Evolutionary conservation across 2,888 invertebrate genomes (phyloP).

Genomic region (Pantelozetes paolii): DNA sequence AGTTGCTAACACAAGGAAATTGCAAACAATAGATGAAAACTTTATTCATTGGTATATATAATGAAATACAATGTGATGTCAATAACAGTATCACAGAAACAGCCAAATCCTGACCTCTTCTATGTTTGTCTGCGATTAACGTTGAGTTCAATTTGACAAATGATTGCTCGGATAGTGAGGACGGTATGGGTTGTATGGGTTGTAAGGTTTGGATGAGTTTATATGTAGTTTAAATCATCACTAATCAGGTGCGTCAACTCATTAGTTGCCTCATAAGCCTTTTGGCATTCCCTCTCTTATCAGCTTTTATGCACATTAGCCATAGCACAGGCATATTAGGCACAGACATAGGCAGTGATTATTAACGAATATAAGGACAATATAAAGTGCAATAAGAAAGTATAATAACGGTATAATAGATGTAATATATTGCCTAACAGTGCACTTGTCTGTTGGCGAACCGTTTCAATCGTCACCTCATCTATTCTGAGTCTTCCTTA

Average conservation of each 20-base stretch:
- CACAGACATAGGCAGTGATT: constrained; percentile 14
- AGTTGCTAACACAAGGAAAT: constrained; percentile 31
- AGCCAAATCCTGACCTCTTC: constrained; percentile 7
- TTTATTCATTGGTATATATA: constrained; percentile 20
- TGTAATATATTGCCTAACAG: constrained; percentile 31
- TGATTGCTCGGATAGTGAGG: constrained; percentile 6
- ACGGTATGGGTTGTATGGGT: constrained; percentile 8
- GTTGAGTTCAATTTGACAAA: constrained; percentile 26
- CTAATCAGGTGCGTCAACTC: constrained; percentile 38
- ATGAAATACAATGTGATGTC: constrained; percentile 26
- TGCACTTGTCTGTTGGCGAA: constrained; percentile 14
- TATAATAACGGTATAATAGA: constrained; percentile 36
- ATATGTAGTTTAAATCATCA: constrained; percentile 12
- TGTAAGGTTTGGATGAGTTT: not conserved
- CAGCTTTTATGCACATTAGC: constrained; percentile 36
- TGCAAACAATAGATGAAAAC: constrained; percentile 24
- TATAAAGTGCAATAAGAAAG: constrained; percentile 38
- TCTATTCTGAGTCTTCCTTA: constrained; percentile 22
- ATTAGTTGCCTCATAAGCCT: constrained; percentile 32
- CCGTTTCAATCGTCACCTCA: constrained; percentile 19
- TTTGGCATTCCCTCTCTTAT: constrained; percentile 21
- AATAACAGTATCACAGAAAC: constrained; percentile 9
- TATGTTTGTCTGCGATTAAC: not conserved
- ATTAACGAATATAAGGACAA: constrained; percentile 29
- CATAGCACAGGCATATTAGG: not conserved